Conservation (phyloP, 2,113 vertebrate species). For the Cottus gobio region DNA sequence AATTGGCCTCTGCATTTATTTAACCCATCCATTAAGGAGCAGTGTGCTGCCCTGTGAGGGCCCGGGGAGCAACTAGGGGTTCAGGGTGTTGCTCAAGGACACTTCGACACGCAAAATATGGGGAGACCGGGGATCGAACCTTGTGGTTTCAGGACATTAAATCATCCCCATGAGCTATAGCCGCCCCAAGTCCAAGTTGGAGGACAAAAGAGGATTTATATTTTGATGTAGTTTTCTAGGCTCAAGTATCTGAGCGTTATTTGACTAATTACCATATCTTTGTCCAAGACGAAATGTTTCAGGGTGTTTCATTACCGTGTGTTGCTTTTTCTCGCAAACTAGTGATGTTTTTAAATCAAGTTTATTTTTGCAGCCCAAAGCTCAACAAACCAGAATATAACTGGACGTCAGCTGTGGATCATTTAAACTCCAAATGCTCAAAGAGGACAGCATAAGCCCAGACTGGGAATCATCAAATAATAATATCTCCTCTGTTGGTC, state of each 20-base stretch:
- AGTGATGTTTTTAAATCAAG: background rate
- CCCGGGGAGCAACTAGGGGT: too few relatives aligned
- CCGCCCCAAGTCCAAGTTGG: too few relatives aligned
- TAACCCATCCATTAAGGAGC: too few relatives aligned
- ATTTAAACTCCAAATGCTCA: background rate
- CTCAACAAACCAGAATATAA: background rate
- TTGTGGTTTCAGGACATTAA: too few relatives aligned
- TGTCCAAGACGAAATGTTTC: background rate
- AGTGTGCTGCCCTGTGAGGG: too few relatives aligned
- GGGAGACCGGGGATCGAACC: too few relatives aligned
- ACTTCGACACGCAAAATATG: too few relatives aligned
- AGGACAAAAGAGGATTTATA: background rate
- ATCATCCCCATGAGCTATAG: too few relatives aligned
- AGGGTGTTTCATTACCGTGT: background rate
- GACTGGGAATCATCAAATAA: slow-evolving; percentile 5
- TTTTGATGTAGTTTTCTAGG: background rate
- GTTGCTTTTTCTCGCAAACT: slow-evolving; percentile 1
- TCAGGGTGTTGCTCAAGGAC: too few relatives aligned
- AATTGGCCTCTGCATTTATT: too few relatives aligned
- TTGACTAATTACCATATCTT: background rate
- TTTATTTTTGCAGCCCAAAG: slow-evolving; percentile 4
- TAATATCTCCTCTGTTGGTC: slow-evolving; percentile 12
- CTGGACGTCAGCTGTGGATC: background rate
- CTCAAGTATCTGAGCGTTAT: background rate
- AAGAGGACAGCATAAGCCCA: background rate